These are phyloP conservation scores for Morone saxatilis DNA, from an alignment of 2,113 vertebrate genomes.

Conservation along the genomic window DNA sequence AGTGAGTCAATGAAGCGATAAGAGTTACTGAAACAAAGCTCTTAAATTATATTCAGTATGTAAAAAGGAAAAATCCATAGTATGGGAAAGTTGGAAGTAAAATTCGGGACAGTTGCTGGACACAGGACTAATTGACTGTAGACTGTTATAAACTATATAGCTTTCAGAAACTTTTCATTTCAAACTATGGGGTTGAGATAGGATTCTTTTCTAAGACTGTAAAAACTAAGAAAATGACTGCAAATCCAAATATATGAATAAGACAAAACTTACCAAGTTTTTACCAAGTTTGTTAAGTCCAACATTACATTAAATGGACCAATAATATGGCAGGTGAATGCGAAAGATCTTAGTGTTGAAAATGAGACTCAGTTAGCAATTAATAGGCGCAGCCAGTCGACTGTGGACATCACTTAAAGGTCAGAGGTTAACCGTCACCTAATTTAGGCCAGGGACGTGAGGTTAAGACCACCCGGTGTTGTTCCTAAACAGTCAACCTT, in stretches of 20 bases:
- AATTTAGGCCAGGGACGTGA: not conserved
- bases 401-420: not conserved
- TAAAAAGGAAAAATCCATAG: no score
- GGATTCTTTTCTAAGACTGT: no score
- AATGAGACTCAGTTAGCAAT: slow-evolving; percentile 15
- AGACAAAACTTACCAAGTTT: not conserved
- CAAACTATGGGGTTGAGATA: no score
- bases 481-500: not conserved
- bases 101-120: no score
- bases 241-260: not conserved
- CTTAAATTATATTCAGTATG: no score
- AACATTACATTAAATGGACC: not conserved
- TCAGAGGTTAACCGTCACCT: not conserved
- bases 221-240: not conserved
- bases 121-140: no score
- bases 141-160: no score
- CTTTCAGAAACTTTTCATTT: no score
- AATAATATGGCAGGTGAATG: not conserved
- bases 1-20: no score
- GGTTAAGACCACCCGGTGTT: not conserved
- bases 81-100: no score
- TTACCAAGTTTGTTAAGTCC: not conserved
- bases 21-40: no score
- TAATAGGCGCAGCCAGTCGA: not conserved
- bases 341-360: not conserved